Base-by-base conservation (phyloP, 2,113 vertebrate genomes). In the Cryptotis parvus region DNA sequence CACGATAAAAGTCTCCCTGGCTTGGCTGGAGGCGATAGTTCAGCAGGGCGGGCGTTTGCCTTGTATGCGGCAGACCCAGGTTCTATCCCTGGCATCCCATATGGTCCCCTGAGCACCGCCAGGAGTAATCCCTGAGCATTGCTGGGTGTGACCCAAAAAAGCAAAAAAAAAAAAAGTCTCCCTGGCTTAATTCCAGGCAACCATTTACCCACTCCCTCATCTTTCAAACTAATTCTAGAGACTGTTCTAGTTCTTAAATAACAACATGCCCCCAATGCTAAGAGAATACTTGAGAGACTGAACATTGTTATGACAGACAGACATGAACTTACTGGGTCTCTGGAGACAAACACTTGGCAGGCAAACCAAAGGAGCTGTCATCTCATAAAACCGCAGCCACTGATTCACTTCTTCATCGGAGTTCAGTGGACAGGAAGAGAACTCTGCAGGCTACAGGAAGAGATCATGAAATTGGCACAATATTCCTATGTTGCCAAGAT, bases 321-420 rank as follows among this genome's bases (percentile, higher is more conserved):
- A 91, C 35, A 78, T 27, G 89, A 39, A 97, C 99, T 99, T 95
- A 99, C 99, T 0, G 99, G 99, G 95, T 99, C 99, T 97, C 95
- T 98, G 97, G 99, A 99, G 68, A 99, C 98, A 65, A 99, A 98
- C 87, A 99, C 99, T n/a, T 18, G 99, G 98, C 96, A 99, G 99
- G 96, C 99, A 99, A 97, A 99, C 97, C 74, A 99, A 96, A 0
- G 99, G 99, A 70, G 99, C 98, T 55, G 97, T 98, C 98, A 99
- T 98, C 95, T 99, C 99, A 96, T 98, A 99, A 97, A 99, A 99
- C 87, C 97, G 98, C 29, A 99, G 97, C 99, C 99, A 99, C 61
- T 97, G 98, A 96, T 99, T 98, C 91, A 99, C 98, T 0, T 99
- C 98, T 63, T 99, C 99, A 3, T 99, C 96, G 0, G 98, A 98